Evolutionary conservation across 2,888 invertebrate species (phyloP), one percentile per base, ranked within the genome.

Genomic region (Melangyna quadrimaculata): DNA sequence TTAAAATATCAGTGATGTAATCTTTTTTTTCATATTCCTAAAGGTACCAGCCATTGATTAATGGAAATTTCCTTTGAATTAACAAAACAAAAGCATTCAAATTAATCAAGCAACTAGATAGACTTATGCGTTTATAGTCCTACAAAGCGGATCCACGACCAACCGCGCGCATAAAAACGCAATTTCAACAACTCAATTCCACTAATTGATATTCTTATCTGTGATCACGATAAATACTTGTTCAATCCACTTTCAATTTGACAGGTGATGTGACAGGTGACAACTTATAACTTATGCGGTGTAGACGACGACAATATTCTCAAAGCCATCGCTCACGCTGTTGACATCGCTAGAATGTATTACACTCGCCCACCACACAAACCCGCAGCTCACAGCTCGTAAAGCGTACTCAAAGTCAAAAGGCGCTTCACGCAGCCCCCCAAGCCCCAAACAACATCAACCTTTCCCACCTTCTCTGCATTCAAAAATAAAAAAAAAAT

Each of bases 201-300:
- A 88, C 89, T 91, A 91, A 91, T 91, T 91, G 91, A 90, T 90
- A 91, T 91, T 90, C 91, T 91, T 91, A 91, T 91, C 91, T 90
- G 88, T 89, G 87, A 90, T 91, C 90, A 87, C 89, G 89, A 91
- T 90, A 90, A 90, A 89, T 90, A 89, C 90, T 90, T 90, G 91
- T 90, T 90, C 91, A 91, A 90, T 91, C 90, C 91, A 91, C 91
- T 91, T 92, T 91, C 92, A 90, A 92, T 92, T 91, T 92, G 92
- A 92, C 91, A 91, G 89, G 88, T 87, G 89, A 90, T 91, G 91
- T 91, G 92, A 92, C 92, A 91, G 90, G 90, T 91, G 92, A 91
- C 91, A 91, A 91, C 88, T 91, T 90, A 90, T 90, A 91, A 91
- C 89, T 91, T 90, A 92, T 88, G 88, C 71, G 77, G 81, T 78